Conservation (phyloP, 1,140 invertebrate species). For the Proales similis region DNA sequence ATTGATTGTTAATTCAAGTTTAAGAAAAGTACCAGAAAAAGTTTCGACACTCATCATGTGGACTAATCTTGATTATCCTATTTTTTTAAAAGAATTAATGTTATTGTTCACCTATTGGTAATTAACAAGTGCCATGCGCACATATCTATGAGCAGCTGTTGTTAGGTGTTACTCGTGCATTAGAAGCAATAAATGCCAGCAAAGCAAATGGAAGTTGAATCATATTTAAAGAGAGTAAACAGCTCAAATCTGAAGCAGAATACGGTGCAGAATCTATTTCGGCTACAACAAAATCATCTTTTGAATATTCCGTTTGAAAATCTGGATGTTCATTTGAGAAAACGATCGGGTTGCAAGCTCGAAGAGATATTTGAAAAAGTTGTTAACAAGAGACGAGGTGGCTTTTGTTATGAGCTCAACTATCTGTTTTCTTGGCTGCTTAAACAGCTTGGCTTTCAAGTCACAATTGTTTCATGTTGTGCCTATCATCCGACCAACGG, state of each 20-base stretch:
- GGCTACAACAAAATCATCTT: slow-evolving; percentile 30
- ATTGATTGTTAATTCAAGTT: no score
- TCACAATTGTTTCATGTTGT: slow-evolving; percentile 20
- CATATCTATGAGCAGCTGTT: no score
- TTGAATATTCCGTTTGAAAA: slow-evolving; percentile 33
- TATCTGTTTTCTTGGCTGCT: slow-evolving; percentile 30
- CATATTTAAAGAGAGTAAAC: slow-evolving; percentile 16
- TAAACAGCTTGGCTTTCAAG: slow-evolving; percentile 14
- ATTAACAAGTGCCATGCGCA: no score
- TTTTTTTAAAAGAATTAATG: no score
- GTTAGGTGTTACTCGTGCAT: no score
- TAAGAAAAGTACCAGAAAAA: no score
- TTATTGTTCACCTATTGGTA: no score
- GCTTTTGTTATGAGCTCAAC: slow-evolving; percentile 27
- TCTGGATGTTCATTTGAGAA: slow-evolving; percentile 33
- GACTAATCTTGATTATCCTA: no score
- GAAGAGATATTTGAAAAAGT: slow-evolving; percentile 34
- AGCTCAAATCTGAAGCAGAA: slow-evolving; percentile 29
- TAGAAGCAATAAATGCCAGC: no score
- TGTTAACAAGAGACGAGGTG: slow-evolving; percentile 16
- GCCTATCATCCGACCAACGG: no score
- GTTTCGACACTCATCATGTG: no score
- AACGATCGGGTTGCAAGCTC: neutral
- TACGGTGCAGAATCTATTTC: slow-evolving; percentile 11
- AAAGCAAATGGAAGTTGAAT: slow-evolving; percentile 23